Conservation (phyloP, 2,113 vertebrate genomes). For the Variabilichromis moorii region DNA sequence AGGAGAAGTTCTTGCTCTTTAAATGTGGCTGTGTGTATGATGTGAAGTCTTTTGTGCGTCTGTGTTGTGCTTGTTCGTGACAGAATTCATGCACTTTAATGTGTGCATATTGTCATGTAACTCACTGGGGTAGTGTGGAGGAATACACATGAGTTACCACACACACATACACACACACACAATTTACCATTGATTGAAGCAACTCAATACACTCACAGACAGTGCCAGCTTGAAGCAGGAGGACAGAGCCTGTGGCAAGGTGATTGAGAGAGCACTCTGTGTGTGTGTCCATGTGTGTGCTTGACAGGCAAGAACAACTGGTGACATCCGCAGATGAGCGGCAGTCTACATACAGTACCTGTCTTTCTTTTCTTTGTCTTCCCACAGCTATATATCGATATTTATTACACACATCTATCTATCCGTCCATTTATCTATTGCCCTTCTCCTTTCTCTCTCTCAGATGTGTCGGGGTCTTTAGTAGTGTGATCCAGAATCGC, state of each 20-base stretch:
- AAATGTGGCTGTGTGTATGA: neutral
- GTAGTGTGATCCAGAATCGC: constrained; percentile 40
- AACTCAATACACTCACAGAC: constrained; percentile 51
- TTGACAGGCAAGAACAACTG: constrained; percentile 31
- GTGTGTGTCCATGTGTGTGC: neutral
- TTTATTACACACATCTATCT: neutral
- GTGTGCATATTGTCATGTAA: constrained; percentile 3
- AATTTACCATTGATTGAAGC: constrained; percentile 53
- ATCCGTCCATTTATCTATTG: neutral
- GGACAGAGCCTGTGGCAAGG: constrained; percentile 68
- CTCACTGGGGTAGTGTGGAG: neutral
- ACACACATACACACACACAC: constrained; percentile 32
- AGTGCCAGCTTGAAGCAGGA: constrained; percentile 47
- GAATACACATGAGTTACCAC: neutral
- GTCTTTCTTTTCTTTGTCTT: constrained; percentile 12
- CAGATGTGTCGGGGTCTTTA: constrained; percentile 24
- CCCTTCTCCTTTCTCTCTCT: neutral
- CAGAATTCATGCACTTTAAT: constrained; percentile 12
- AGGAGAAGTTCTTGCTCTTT: neutral
- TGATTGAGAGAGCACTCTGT: constrained; percentile 38
- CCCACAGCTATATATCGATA: neutral
- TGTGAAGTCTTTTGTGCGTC: neutral
- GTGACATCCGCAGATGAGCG: constrained; percentile 49
- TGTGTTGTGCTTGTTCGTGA: neutral
- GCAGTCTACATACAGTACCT: neutral